Evolutionary conservation across 1,140 invertebrate genomes (phyloP).

Genomic region (Orchesella cincta): DNA sequence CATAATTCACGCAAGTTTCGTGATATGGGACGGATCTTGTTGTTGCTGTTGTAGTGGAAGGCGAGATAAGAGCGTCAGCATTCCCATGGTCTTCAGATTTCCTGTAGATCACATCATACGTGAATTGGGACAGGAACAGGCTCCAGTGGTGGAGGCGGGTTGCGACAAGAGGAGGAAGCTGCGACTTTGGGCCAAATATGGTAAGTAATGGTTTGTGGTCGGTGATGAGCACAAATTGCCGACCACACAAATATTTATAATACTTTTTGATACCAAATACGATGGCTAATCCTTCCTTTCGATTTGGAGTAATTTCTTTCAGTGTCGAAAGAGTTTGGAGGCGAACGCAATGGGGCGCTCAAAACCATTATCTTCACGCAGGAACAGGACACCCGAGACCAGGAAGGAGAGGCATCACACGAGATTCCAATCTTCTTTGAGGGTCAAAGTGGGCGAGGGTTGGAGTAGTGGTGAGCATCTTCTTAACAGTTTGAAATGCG

Average conservation of each 20-base stretch:
- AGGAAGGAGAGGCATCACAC: slow-evolving; percentile 56
- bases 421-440: slow-evolving; percentile 59
- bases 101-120: no score
- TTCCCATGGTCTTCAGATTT: slow-evolving; percentile 46
- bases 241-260: slow-evolving; percentile 59
- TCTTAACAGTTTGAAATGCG: slow-evolving; percentile 52
- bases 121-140: no score
- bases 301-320: slow-evolving; percentile 61
- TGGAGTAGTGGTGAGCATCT: slow-evolving; percentile 20
- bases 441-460: slow-evolving; percentile 55
- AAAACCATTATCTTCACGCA: slow-evolving; percentile 53
- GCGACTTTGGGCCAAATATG: no score
- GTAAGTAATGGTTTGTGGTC: no score
- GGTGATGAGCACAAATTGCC: no score
- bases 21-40: background rate
- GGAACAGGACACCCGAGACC: slow-evolving; percentile 59
- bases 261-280: slow-evolving; percentile 59
- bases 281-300: slow-evolving; percentile 61
- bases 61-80: slow-evolving; percentile 52
- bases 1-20: background rate
- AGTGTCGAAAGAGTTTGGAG: slow-evolving; percentile 57
- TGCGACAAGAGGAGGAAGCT: no score
- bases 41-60: background rate
- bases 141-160: no score
- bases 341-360: slow-evolving; percentile 59